Evolutionary conservation across 2,888 invertebrate genomes (phyloP).

Genomic region (Meloe dianella): DNA sequence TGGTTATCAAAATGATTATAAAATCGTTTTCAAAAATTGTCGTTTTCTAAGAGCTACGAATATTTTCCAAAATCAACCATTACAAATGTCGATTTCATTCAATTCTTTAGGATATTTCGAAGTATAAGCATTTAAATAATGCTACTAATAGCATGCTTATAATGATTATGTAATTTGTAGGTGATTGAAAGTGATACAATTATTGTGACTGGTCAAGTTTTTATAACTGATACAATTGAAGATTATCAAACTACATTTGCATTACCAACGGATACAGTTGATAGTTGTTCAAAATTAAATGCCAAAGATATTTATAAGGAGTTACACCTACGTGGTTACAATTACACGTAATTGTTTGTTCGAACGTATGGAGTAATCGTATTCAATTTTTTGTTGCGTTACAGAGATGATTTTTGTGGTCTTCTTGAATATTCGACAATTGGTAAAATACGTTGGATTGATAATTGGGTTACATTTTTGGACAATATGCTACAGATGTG

Average conservation of each 20-base stretch:
- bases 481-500: slow-evolving; percentile 83
- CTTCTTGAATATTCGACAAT: slow-evolving; percentile 39
- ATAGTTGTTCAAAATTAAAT: neutral
- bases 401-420: slow-evolving; percentile 43
- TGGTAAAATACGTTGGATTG: slow-evolving; percentile 43
- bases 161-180: slow-evolving; percentile 43
- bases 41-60: slow-evolving; percentile 63
- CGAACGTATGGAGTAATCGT: neutral
- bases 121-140: slow-evolving; percentile 6
- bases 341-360: neutral
- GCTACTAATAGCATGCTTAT: neutral
- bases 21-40: slow-evolving; percentile 66
- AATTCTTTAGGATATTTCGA: slow-evolving; percentile 6
- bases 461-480: slow-evolving; percentile 86
- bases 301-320: slow-evolving; percentile 6
- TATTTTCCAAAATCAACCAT: slow-evolving; percentile 45
- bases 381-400: neutral
- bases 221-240: neutral
- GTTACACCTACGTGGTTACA: neutral
- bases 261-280: neutral
- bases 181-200: slow-evolving; percentile 39
- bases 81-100: slow-evolving; percentile 41
- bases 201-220: slow-evolving; percentile 38
- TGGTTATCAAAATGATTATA: slow-evolving; percentile 56
- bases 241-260: neutral